These are phyloP conservation scores for Hyposoter didymator DNA, from an alignment of 2,888 invertebrate species.

Conservation along the genomic window DNA sequence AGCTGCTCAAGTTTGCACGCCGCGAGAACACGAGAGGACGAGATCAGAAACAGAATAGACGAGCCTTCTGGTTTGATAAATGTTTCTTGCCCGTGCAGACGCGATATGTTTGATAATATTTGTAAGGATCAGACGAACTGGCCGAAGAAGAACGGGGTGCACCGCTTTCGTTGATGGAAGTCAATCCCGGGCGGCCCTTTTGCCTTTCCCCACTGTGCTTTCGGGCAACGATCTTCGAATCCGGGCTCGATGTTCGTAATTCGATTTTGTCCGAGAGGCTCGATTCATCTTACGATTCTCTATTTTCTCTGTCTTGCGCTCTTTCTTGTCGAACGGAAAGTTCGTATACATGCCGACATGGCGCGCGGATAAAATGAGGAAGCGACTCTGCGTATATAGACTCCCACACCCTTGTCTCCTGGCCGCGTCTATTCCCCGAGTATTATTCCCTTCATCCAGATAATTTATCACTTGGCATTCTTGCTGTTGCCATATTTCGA, in stretches of 20 bases:
- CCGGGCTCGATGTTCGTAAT: constrained; percentile 74
- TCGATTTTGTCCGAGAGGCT: constrained; percentile 73
- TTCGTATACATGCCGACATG: constrained; percentile 39
- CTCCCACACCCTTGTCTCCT: constrained; percentile 66
- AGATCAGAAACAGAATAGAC: constrained; percentile 37
- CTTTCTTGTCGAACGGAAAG: constrained; percentile 31
- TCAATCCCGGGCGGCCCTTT: constrained; percentile 53
- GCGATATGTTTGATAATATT: constrained; percentile 82
- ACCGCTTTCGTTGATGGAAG: constrained; percentile 53
- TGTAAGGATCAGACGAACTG: constrained; percentile 75
- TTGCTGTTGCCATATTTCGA: constrained; percentile 46
- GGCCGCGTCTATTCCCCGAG: constrained; percentile 65
- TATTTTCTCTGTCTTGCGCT: constrained; percentile 10
- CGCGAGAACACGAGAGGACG: constrained; percentile 27
- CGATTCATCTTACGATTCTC: constrained; percentile 45
- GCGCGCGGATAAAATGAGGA: constrained; percentile 59
- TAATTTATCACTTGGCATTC: constrained; percentile 66
- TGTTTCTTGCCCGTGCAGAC: constrained; percentile 75
- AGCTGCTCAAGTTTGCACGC: constrained; percentile 19
- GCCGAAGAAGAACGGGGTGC: constrained; percentile 47
- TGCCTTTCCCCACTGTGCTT: constrained; percentile 32
- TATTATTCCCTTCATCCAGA: constrained; percentile 64
- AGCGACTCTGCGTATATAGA: constrained; percentile 34
- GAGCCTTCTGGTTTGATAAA: constrained; percentile 79
- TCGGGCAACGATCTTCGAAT: constrained; percentile 63